These are phyloP conservation scores for Neoaliturus tenellus DNA, from an alignment of 2,888 invertebrate genomes.

Conservation along the genomic window DNA sequence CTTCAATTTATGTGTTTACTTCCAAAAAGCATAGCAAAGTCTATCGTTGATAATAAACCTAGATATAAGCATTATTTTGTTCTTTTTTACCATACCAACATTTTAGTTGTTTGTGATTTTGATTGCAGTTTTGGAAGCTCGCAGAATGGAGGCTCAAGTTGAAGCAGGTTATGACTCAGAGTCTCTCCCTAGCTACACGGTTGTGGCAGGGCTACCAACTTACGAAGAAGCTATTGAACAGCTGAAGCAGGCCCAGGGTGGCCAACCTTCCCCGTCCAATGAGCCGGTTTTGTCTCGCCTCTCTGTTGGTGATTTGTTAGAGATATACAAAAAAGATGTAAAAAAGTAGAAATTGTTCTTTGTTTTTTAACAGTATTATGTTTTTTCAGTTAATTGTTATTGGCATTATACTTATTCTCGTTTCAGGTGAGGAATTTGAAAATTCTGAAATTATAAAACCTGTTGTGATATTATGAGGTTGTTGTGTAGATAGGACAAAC, in stretches of 20 bases:
- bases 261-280: background rate
- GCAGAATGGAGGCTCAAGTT: slow-evolving; percentile 48
- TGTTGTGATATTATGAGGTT: too few species aligned
- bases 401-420: too few species aligned
- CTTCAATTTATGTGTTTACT: too few species aligned
- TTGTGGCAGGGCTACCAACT: slow-evolving; percentile 79
- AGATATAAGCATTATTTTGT: too few species aligned
- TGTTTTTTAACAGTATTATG: background rate
- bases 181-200: slow-evolving; percentile 78
- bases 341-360: background rate
- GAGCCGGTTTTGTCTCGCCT: slow-evolving; percentile 29
- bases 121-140: slow-evolving; percentile 57
- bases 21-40: too few species aligned
- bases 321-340: slow-evolving; percentile 41
- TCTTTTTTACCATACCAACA: too few species aligned
- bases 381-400: too few species aligned
- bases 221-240: slow-evolving; percentile 80
- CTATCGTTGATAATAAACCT: too few species aligned
- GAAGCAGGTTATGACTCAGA: slow-evolving; percentile 68
- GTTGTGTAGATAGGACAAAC: too few species aligned
- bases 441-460: too few species aligned
- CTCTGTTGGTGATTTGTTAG: slow-evolving; percentile 47
- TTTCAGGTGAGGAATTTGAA: too few species aligned
- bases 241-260: slow-evolving; percentile 71
- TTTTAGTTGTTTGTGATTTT: too few species aligned